Percentiles rank a stretch among this genome's conserved stretches.
Evolutionary conservation across 2,797 vertebrate genomes (phyloP).

Genomic region (Coendou prehensilis): DNA sequence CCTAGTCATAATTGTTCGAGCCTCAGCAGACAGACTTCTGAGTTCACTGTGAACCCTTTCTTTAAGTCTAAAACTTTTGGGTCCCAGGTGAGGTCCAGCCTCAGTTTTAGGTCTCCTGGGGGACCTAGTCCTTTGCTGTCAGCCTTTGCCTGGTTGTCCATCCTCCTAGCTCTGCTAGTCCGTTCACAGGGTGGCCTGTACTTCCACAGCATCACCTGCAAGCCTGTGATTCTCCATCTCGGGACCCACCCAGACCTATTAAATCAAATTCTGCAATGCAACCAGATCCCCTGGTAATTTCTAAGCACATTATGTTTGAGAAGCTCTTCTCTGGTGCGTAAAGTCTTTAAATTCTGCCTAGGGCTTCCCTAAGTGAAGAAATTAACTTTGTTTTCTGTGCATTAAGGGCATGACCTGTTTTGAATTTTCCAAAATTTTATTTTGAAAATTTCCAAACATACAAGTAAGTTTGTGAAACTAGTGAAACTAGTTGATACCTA

Average conservation of each 20-base stretch:
- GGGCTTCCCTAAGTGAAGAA: neutral
- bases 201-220: neutral
- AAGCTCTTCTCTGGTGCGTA: neutral
- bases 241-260: neutral
- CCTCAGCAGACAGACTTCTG: neutral
- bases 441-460: neutral
- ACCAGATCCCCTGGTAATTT: neutral
- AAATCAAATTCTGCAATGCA: neutral
- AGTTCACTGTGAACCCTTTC: neutral
- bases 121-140: neutral
- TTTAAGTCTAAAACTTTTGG: neutral
- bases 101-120: neutral
- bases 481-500: accelerated
- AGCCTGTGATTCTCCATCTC: neutral
- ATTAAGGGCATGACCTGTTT: neutral
- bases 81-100: neutral
- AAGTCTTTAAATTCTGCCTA: neutral
- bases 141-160: no score
- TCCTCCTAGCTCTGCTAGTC: no score
- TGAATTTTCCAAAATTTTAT: neutral
- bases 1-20: neutral
- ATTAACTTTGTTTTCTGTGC: neutral
- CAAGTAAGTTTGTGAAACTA: neutral
- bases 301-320: neutral
- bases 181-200: accelerated